Conservation (phyloP, 2,888 invertebrate species). For the Agrochola litura region DNA sequence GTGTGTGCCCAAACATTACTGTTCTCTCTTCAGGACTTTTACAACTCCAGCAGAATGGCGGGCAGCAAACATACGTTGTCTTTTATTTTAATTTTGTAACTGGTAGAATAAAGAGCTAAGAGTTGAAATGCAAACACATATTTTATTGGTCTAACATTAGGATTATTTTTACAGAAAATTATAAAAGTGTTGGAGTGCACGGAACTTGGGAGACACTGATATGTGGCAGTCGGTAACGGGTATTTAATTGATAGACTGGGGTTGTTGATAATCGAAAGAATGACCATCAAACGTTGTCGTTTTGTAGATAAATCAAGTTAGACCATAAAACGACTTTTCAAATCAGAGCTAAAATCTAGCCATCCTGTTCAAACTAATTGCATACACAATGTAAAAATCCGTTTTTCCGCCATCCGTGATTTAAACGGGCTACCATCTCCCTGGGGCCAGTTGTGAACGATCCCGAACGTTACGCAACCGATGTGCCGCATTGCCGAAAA, state of each 20-base stretch:
- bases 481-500: slow-evolving; percentile 61
- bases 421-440: slow-evolving; percentile 3
- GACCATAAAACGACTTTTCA: background rate
- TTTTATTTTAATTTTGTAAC: slow-evolving; percentile 28
- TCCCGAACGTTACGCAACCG: slow-evolving; percentile 50
- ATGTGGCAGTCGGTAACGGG: background rate
- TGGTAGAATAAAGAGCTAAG: background rate
- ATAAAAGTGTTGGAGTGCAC: background rate
- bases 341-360: background rate
- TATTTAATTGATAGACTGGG: too few relatives aligned
- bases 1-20: slow-evolving; percentile 14
- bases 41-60: slow-evolving; percentile 22
- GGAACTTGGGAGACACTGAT: background rate
- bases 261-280: background rate
- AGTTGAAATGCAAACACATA: background rate
- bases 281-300: too few relatives aligned
- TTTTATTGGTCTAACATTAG: background rate
- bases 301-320: background rate
- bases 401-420: slow-evolving; percentile 19
- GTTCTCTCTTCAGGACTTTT: slow-evolving; percentile 22
- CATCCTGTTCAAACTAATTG: slow-evolving; percentile 23
- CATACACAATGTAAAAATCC: slow-evolving; percentile 24
- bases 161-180: background rate
- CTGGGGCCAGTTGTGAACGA: slow-evolving; percentile 26
- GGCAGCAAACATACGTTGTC: slow-evolving; percentile 8